Conservation (phyloP, 2,113 vertebrate species). For the Sturnira hondurensis region DNA sequence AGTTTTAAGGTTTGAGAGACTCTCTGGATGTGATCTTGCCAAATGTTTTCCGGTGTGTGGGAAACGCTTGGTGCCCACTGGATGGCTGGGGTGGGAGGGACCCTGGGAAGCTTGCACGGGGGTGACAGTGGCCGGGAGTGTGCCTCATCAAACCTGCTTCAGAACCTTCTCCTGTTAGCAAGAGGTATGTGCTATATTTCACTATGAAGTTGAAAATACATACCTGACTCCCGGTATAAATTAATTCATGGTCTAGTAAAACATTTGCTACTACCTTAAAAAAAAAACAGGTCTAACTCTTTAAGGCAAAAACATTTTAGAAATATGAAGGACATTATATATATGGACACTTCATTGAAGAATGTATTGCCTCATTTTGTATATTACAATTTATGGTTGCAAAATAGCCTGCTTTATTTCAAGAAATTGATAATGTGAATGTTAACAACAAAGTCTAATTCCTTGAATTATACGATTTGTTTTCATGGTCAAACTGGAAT, state of each 20-base stretch:
- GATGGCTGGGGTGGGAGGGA: neutral
- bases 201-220: neutral
- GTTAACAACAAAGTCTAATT: neutral
- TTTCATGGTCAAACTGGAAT: neutral
- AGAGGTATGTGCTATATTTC: neutral
- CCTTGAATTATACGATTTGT: neutral
- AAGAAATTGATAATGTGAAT: neutral
- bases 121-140: fast-evolving
- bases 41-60: neutral
- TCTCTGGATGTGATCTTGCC: neutral
- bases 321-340: neutral
- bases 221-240: neutral
- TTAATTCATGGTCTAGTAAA: neutral
- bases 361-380: neutral
- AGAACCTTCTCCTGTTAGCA: neutral
- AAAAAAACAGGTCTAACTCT: neutral
- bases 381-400: neutral
- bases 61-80: neutral
- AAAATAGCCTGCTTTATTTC: neutral
- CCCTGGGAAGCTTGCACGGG: neutral
- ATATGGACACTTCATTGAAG: neutral
- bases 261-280: neutral
- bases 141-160: neutral
- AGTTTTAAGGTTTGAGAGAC: neutral
- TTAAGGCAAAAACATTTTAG: neutral